Base-by-base conservation (phyloP, 1,140 invertebrate genomes). In the Solen grandis region DNA sequence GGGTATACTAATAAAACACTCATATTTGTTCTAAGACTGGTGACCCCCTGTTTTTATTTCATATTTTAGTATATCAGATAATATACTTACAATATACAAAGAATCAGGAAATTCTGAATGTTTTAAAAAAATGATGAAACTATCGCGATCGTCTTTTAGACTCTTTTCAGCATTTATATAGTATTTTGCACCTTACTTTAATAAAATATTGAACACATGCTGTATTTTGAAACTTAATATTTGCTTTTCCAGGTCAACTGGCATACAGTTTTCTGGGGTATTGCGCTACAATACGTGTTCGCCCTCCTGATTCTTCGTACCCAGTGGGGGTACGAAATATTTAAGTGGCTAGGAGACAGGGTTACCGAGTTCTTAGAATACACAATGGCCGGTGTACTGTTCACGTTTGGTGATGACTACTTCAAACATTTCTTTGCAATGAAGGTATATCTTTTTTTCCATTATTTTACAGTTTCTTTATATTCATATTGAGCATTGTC, bases 301-400 rank as follows among this genome's bases (percentile, higher is more conserved):
- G 98, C 96, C 0, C 84, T 99, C 0, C 82, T 98, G 1, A 96
- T 97, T 69, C 95, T 99, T 62, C 94, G 96, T 83, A 98, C 96
- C 95, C 87, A 94, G 0, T 92, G 95, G 46, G 98, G 98, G 0
- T 93, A 95, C 60, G 88, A 93, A 0, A 94, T 97, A 22, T 95
- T 99, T 73, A 90, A 95, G 79, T 98, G 97, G 88, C 89, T 98
- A 50, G 96, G 97, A 1, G 93, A 96, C 78, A 87, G 94, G 80
- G 91, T 95, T 1, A 94, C 95, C 16, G 94, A 94, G 0, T 99
- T 99, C 88, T 90, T 99, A 25, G 92, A 93, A 2, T 97, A 95
- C 88, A 94, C 96, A 0, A 93, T 95, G 73, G 93, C 94, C 0
- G 98, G 98, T 0, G 95, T 97, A 0, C 92, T 89, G 1, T 98